Base-by-base conservation (phyloP, 2,888 invertebrate genomes). In the Euspilapteryx auroguttella region DNA sequence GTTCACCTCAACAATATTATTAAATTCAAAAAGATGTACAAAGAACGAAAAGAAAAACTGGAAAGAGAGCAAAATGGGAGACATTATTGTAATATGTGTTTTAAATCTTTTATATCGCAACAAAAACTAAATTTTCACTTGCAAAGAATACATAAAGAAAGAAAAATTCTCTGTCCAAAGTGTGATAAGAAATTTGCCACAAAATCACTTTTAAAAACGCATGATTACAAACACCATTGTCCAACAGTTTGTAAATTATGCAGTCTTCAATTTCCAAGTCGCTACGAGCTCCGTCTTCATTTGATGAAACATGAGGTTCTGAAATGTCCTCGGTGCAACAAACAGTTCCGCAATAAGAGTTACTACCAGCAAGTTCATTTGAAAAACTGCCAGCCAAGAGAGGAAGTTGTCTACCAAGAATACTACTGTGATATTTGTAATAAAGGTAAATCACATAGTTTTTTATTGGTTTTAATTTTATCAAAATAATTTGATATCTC, bases 351-450 rank as follows among this genome's bases (percentile, higher is more conserved):
- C n/a, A n/a, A n/a, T n/a, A n/a, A n/a, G n/a, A n/a, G n/a, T n/a
- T n/a, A n/a, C n/a, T n/a, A n/a, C n/a, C n/a, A n/a, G n/a, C n/a
- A 48, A 36, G 35, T 40, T 7, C 69, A 69, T 28, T 26, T 49
- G 2, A 57, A 56, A 42, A 42, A 41, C 24, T 71, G 68, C 35
- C 61, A 63, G 2, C 38, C 40, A 1, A 46, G 41, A 21, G 30
- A 30, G 20, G 38, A 39, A 5, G 52, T 42, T 29, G 61, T 57
- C 34, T 56, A 55, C 32, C 39, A 39, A 5, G 52, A 42, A 29
- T 62, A 56, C 34, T 56, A 55, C 32, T 69, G 71, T 38, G 68
- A 69, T 29, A 48, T 66, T 14, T 71, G 71, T 24, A 42, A 25
- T 8, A 34, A 34, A 17, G 29, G 58, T 12, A n/a, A n/a, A n/a